These are phyloP conservation scores for Drosophila niveifrons DNA, from an alignment of 2,888 invertebrate genomes.

Conservation along the genomic window DNA sequence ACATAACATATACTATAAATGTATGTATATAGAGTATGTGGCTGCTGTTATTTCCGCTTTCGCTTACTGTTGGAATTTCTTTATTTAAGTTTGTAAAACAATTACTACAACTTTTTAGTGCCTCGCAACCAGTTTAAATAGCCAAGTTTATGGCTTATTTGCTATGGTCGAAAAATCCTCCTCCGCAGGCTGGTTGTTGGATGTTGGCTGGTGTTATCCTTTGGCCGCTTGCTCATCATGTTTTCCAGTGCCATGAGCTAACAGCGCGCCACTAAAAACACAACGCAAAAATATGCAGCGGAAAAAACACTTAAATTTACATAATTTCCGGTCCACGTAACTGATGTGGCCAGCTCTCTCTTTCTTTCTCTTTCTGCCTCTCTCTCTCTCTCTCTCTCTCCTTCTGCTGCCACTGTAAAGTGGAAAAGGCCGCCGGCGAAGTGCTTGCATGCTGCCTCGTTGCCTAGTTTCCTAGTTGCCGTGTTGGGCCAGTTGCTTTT, in stretches of 20 bases:
- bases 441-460: conserved; percentile 23
- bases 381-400: no score
- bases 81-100: conserved; percentile 30
- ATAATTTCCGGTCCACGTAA: conserved; percentile 74
- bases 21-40: no score
- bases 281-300: conserved; percentile 59
- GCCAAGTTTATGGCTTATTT: conserved; percentile 55
- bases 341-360: conserved; percentile 26
- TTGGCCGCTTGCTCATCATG: conserved; percentile 65
- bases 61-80: neutral
- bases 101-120: conserved; percentile 35
- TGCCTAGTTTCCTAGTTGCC: conserved; percentile 12
- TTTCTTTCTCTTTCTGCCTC: neutral
- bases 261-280: conserved; percentile 52
- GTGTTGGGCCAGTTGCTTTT: conserved; percentile 38
- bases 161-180: conserved; percentile 26
- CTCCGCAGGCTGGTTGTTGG: neutral
- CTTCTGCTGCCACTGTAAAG: neutral
- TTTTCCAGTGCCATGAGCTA: conserved; percentile 73
- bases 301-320: conserved; percentile 74
- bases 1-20: neutral
- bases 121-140: conserved; percentile 23
- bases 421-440: conserved; percentile 40
- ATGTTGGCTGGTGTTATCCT: conserved; percentile 38
- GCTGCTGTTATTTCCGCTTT: neutral